phyloP scores from a whole-genome alignment of 1,140 invertebrate genomes.

The Dendrolimus punctatus region DNA sequence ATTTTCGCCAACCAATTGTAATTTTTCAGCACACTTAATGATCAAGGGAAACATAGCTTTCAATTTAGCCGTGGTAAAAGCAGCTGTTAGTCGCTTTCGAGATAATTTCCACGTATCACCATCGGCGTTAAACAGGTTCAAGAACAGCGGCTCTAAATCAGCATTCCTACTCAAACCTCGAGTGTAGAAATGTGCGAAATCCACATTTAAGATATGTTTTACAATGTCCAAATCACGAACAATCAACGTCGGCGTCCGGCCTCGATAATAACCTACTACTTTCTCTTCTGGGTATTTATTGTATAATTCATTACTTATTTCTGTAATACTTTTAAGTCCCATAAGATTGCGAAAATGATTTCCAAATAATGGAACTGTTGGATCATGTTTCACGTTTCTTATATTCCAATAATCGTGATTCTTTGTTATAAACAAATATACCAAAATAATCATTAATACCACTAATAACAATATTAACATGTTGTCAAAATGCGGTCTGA shows the following conservation, averaged over 20 bases:
- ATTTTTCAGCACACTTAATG: conserved; percentile 44
- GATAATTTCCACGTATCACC: conserved; percentile 74
- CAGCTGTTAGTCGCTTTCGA: conserved; percentile 72
- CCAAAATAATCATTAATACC: conserved; percentile 2
- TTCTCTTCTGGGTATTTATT: conserved; percentile 16
- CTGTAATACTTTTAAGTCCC: conserved; percentile 24
- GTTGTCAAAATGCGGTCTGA: too few relatives aligned
- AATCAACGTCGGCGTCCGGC: conserved; percentile 7
- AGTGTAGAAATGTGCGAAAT: conserved; percentile 10
- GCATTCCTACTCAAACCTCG: conserved; percentile 28
- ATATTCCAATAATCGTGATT: conserved; percentile 8
- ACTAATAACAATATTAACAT: neutral
- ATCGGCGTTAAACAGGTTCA: conserved; percentile 51
- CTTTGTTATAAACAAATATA: conserved; percentile 8
- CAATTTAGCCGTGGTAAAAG: conserved; percentile 75
- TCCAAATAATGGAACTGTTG: conserved; percentile 5
- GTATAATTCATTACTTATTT: conserved; percentile 34
- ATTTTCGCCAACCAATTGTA: conserved; percentile 40
- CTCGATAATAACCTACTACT: conserved; percentile 1
- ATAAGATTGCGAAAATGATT: conserved; percentile 24
- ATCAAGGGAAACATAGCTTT: conserved; percentile 71
- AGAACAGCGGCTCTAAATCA: conserved; percentile 32
- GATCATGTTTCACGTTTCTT: conserved; percentile 7
- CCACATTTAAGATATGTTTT: conserved; percentile 29
- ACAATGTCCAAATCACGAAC: conserved; percentile 34